Percentiles rank a stretch among this genome's conserved stretches.
Evolutionary conservation across 2,113 vertebrate genomes (phyloP).

Genomic region (Dermatemys mawii): DNA sequence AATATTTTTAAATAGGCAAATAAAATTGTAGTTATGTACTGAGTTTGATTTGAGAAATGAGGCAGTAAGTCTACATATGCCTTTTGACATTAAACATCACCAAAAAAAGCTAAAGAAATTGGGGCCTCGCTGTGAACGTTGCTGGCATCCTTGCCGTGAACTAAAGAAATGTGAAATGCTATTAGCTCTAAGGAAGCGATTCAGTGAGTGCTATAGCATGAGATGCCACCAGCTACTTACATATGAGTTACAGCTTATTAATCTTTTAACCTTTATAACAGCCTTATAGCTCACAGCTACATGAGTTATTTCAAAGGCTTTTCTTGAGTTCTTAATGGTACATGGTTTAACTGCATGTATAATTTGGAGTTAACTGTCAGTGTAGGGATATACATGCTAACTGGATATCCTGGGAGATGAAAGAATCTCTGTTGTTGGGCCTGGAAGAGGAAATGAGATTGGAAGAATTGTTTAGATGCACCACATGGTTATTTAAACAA

Average conservation of each 20-base stretch:
- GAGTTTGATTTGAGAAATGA: too few relatives aligned
- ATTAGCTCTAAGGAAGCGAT: too few relatives aligned
- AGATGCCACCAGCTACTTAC: background rate
- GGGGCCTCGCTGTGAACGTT: too few relatives aligned
- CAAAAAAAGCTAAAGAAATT: too few relatives aligned
- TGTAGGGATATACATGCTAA: background rate
- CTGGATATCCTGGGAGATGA: background rate
- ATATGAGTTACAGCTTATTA: background rate
- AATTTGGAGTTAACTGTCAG: background rate
- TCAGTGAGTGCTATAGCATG: too few relatives aligned
- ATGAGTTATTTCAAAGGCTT: background rate
- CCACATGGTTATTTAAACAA: background rate
- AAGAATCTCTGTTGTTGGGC: constrained; percentile 2
- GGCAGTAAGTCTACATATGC: too few relatives aligned
- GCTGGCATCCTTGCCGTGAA: too few relatives aligned
- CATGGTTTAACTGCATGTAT: constrained; percentile 8
- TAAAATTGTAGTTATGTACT: too few relatives aligned
- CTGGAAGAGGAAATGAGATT: background rate
- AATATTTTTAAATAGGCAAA: too few relatives aligned
- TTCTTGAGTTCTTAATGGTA: background rate
- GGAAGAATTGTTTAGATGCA: background rate
- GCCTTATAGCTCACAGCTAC: background rate
- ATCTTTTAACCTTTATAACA: background rate
- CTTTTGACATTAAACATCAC: too few relatives aligned
- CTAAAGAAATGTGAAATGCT: too few relatives aligned